A percentile compares a stretch with the other conserved stretches of the same genome.
These are phyloP conservation scores for Hymenopus coronatus DNA, from an alignment of 2,888 invertebrate species.

Conservation along the genomic window DNA sequence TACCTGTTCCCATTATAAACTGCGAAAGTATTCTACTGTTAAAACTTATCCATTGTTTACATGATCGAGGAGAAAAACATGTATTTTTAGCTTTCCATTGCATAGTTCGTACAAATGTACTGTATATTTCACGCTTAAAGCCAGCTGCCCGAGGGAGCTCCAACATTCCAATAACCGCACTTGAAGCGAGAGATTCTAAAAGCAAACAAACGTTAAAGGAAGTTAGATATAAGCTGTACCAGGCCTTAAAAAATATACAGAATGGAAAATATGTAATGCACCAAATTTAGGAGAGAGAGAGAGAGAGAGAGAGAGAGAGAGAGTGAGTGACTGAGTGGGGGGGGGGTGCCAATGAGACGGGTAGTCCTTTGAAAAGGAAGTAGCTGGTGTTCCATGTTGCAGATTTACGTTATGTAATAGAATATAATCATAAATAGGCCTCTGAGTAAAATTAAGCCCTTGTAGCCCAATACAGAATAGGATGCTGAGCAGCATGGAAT, in stretches of 20 bases:
- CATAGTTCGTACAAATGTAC: background rate
- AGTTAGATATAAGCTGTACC: background rate
- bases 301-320: no score
- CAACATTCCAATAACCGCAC: background rate
- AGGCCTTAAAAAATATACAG: background rate
- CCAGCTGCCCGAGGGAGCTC: background rate
- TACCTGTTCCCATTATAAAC: background rate
- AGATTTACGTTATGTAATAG: no score
- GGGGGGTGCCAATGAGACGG: no score
- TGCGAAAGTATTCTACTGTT: background rate
- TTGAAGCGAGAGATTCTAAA: background rate
- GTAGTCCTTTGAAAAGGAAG: no score
- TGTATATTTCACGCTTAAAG: background rate
- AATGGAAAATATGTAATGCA: no score
- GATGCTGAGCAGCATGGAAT: no score
- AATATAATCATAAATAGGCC: no score
- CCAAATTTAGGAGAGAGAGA: no score
- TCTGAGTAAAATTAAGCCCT: no score
- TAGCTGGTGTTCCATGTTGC: no score
- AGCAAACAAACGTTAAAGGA: background rate
- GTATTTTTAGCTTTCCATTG: background rate
- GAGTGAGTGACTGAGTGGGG: no score
- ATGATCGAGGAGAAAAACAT: background rate
- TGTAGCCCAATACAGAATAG: no score
- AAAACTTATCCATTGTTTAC: background rate